A percentile compares a stretch with the other conserved stretches of the same genome.
Evolutionary conservation across 1,140 invertebrate genomes (phyloP).

Genomic region (Antheraea mylitta): DNA sequence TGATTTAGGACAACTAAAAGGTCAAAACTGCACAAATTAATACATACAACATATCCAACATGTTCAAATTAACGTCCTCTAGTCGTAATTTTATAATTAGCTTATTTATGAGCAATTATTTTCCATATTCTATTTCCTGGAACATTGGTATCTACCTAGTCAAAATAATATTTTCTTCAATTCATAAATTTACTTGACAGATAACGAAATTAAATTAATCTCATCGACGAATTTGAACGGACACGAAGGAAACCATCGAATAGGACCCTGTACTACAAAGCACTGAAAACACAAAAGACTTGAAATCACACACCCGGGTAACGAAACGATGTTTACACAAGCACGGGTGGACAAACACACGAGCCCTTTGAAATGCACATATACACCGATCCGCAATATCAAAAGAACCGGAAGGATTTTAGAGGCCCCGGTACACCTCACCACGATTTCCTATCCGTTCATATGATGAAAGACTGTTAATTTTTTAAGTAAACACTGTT

Average conservation of each 20-base stretch:
- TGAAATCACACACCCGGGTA: constrained; percentile 46
- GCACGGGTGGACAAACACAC: constrained; percentile 45
- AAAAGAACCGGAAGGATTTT: constrained; percentile 65
- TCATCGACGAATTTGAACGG: constrained; percentile 7
- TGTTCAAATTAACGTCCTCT: too few species aligned
- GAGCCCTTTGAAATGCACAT: constrained; percentile 53
- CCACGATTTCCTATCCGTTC: constrained; percentile 23
- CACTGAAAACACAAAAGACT: constrained; percentile 48
- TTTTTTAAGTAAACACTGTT: constrained; percentile 37
- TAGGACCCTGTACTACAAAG: constrained; percentile 30
- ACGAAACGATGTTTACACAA: constrained; percentile 59
- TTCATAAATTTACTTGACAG: too few species aligned
- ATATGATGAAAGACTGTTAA: constrained; percentile 30
- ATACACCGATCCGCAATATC: constrained; percentile 43
- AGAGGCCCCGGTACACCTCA: constrained; percentile 24
- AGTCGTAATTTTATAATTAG: too few species aligned
- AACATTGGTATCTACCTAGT: too few species aligned
- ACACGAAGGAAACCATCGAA: constrained; percentile 34
- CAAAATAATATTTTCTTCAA: too few species aligned
- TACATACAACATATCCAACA: too few species aligned
- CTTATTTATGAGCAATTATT: too few species aligned
- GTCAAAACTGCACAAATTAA: too few species aligned
- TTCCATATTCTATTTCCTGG: too few species aligned
- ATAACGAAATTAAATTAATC: not conserved
- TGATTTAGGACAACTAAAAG: too few species aligned